Conservation (phyloP, 2,888 invertebrate species). For the Dyspetes luteomarginatus region DNA sequence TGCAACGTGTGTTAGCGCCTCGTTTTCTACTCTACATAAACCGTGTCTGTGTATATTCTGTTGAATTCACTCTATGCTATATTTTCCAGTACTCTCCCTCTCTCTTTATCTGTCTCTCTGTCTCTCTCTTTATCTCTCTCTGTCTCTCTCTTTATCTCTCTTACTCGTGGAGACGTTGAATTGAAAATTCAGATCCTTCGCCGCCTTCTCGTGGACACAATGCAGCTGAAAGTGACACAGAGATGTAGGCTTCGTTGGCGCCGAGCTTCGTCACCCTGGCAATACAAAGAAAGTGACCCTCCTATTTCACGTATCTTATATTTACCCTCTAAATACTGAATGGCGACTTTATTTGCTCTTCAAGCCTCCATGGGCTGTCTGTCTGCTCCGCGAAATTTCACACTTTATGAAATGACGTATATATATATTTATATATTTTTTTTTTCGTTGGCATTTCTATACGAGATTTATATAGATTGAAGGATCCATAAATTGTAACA, state of each 20-base stretch:
- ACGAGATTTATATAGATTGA: too few species aligned
- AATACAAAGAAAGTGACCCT: conserved; percentile 41
- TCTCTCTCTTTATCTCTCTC: not conserved
- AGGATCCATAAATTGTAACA: too few species aligned
- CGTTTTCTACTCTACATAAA: not conserved
- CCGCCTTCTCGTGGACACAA: conserved; percentile 30
- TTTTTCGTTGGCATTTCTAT: too few species aligned
- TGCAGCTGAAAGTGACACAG: conserved; percentile 31
- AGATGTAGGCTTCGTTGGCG: not conserved
- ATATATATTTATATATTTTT: too few species aligned
- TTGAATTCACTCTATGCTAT: not conserved
- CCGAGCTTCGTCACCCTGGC: not conserved
- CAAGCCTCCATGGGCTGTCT: conserved; percentile 12
- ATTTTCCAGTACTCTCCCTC: not conserved
- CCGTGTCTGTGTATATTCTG: not conserved
- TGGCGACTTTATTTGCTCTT: conserved; percentile 62
- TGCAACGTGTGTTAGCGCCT: conserved; percentile 30
- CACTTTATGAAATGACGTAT: too few species aligned
- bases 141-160: not conserved
- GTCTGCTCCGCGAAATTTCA: conserved; percentile 16
- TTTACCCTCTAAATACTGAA: conserved; percentile 67
- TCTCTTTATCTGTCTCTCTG: not conserved
- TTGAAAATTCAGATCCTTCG: conserved; percentile 27
- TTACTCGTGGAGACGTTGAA: not conserved
- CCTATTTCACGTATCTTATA: conserved; percentile 38